Percentiles rank a stretch among this genome's conserved stretches.
These are phyloP conservation scores for Pocillopora verrucosa DNA, from an alignment of 64 coral and sea anemone genomes.

Conservation along the genomic window DNA sequence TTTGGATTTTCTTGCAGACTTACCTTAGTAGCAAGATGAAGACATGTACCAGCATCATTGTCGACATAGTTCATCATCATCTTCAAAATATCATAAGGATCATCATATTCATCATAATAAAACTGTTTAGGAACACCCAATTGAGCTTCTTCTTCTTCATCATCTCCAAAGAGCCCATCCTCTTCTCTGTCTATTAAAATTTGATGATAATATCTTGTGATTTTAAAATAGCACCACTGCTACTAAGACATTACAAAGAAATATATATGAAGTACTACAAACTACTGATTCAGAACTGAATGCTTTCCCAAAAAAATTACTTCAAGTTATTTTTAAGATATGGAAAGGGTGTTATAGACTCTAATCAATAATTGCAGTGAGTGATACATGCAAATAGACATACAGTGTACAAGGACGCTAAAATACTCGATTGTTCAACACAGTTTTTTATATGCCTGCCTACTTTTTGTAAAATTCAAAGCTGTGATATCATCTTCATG, in stretches of 20 bases:
- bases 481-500: too few species aligned
- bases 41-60: slow-evolving; percentile 90
- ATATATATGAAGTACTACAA: too few species aligned
- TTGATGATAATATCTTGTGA: background rate
- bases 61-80: slow-evolving; percentile 98
- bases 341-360: too few species aligned
- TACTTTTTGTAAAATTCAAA: too few species aligned
- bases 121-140: slow-evolving; percentile 64
- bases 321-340: too few species aligned
- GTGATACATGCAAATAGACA: too few species aligned
- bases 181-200: slow-evolving; percentile 79
- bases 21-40: slow-evolving; percentile 97
- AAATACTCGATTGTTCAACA: too few species aligned
- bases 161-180: slow-evolving; percentile 95
- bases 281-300: too few species aligned
- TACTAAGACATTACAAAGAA: background rate
- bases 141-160: slow-evolving; percentile 65
- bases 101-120: slow-evolving; percentile 91
- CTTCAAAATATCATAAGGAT: slow-evolving; percentile 93
- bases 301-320: too few species aligned
- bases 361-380: too few species aligned
- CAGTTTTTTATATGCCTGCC: too few species aligned
- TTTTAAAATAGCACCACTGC: background rate
- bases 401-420: too few species aligned
- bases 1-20: background rate